These are phyloP conservation scores for Drosophila nigritarsus DNA, from an alignment of 2,888 invertebrate species.

Conservation along the genomic window DNA sequence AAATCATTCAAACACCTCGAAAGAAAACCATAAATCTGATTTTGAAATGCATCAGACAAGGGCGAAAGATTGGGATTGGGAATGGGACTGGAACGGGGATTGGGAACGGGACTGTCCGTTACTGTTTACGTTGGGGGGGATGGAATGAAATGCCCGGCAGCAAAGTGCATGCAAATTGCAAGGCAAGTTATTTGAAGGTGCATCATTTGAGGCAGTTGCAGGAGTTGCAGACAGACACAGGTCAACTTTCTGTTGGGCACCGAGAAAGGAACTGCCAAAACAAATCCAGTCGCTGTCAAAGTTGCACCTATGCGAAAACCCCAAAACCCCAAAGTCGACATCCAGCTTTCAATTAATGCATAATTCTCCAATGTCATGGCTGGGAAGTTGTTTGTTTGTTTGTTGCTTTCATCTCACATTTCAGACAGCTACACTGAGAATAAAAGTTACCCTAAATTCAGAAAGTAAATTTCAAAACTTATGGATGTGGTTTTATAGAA, in stretches of 20 bases:
- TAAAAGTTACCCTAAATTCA: not conserved
- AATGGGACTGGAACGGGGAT: not conserved
- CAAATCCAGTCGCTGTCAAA: constrained; percentile 52
- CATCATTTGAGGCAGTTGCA: constrained; percentile 17
- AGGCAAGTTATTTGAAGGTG: constrained; percentile 13
- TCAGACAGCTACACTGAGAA: not conserved
- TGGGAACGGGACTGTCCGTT: constrained; percentile 2
- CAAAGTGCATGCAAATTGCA: constrained; percentile 55
- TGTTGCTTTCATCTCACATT: constrained; percentile 64
- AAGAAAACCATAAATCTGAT: constrained; percentile 82
- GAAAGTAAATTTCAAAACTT: not conserved
- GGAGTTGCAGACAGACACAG: constrained; percentile 25
- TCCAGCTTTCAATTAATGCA: constrained; percentile 79
- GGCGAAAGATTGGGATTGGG: not conserved
- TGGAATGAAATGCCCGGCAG: constrained; percentile 53
- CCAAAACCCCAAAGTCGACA: constrained; percentile 40
- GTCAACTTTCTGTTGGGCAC: constrained; percentile 55
- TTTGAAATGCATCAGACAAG: constrained; percentile 76
- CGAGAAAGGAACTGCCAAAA: constrained; percentile 55
- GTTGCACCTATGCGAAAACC: constrained; percentile 51
- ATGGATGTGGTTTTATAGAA: not conserved
- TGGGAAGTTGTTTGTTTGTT: constrained; percentile 45
- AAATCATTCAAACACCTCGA: constrained; percentile 41
- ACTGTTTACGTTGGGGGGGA: constrained; percentile 39
- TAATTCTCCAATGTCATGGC: constrained; percentile 76